Conservation (phyloP, 2,797 vertebrate species). For the Arnoldichthys spilopterus region DNA sequence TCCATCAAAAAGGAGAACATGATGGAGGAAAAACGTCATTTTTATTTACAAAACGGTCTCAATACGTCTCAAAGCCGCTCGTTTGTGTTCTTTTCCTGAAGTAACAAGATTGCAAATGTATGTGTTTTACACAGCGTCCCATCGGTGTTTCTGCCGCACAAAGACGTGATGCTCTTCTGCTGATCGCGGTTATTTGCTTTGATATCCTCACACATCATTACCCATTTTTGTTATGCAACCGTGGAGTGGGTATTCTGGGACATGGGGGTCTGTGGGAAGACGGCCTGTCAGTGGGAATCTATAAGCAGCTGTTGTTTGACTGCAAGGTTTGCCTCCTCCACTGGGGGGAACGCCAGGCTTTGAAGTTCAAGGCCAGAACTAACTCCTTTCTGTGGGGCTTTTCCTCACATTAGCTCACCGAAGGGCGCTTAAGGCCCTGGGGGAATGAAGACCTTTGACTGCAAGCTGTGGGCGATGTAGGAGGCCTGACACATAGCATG, state of each 20-base stretch:
- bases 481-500: background rate
- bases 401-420: background rate
- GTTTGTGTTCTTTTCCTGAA: background rate
- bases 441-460: background rate
- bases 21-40: background rate
- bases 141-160: background rate
- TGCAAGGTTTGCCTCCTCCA: background rate
- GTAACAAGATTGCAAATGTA: background rate
- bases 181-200: constrained; percentile 17
- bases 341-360: background rate
- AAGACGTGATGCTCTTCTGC: background rate
- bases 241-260: background rate
- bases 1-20: background rate
- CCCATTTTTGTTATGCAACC: constrained; percentile 21
- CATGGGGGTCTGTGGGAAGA: background rate
- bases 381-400: background rate
- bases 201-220: constrained; percentile 31
- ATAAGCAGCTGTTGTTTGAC: background rate
- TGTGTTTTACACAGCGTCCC: background rate
- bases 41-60: constrained; percentile 5
- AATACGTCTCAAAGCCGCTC: background rate
- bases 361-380: constrained; percentile 13
- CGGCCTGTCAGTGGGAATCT: constrained; percentile 6
- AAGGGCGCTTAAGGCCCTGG: background rate
- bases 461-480: background rate